Percentiles rank a stretch among this genome's conserved stretches.
Conservation (phyloP, 2,113 vertebrate genomes). For the Thalassarche chlororhynchos region DNA sequence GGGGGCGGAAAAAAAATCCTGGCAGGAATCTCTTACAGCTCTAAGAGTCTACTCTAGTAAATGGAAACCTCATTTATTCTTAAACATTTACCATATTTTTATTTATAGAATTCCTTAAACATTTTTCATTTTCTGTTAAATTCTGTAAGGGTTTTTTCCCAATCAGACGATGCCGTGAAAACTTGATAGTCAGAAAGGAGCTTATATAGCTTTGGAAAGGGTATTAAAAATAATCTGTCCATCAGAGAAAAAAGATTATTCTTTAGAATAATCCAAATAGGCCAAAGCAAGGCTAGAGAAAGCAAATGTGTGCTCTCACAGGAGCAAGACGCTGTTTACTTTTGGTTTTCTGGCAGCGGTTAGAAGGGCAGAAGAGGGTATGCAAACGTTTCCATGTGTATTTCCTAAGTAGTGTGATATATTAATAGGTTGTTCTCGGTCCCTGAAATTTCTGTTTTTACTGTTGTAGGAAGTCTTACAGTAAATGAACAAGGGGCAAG, state of each 20-base stretch:
- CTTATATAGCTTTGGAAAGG: not conserved
- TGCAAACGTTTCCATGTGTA: accelerated
- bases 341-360: not conserved
- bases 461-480: not conserved
- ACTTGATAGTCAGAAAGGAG: not conserved
- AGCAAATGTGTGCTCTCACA: accelerated
- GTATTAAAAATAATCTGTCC: not conserved
- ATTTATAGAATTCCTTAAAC: not conserved
- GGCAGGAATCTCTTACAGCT: not conserved
- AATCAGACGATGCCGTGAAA: not conserved
- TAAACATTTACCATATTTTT: not conserved
- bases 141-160: not conserved
- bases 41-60: not conserved
- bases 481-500: too few relatives aligned
- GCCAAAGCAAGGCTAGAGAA: not conserved
- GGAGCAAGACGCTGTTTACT: not conserved
- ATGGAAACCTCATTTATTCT: not conserved
- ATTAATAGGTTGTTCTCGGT: accelerated
- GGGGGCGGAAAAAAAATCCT: not conserved
- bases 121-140: not conserved
- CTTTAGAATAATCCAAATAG: not conserved
- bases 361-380: not conserved
- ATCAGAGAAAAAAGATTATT: not conserved
- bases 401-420: accelerated
- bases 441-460: not conserved